Percentiles rank a stretch among this genome's conserved stretches.
Evolutionary conservation across 1,140 invertebrate genomes (phyloP).

Genomic region (Papilio dardanus): DNA sequence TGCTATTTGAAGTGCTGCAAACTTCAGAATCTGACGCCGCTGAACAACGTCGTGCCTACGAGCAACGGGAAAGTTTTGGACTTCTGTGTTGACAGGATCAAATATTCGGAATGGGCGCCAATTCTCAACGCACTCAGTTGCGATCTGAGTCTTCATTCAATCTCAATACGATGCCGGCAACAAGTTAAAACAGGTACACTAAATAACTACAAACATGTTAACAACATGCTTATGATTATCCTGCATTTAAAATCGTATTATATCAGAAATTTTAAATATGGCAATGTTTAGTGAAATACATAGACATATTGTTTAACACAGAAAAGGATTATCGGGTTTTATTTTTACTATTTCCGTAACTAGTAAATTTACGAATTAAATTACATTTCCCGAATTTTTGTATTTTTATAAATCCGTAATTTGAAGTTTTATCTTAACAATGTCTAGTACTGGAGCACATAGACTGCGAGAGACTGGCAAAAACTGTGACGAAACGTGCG

Average conservation of each 20-base stretch:
- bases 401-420: neutral
- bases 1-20: constrained; percentile 80
- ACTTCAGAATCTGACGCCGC: constrained; percentile 74
- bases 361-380: too few species aligned
- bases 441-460: constrained; percentile 75
- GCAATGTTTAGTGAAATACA: neutral
- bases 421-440: neutral
- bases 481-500: constrained; percentile 73
- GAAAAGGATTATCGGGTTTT: neutral
- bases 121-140: constrained; percentile 85
- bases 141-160: constrained; percentile 84
- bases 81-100: constrained; percentile 86
- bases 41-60: constrained; percentile 68
- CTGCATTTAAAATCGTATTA: neutral
- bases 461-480: constrained; percentile 76
- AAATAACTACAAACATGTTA: too few species aligned
- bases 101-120: constrained; percentile 87
- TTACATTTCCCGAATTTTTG: neutral
- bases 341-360: too few species aligned
- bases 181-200: constrained; percentile 74
- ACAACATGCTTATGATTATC: neutral
- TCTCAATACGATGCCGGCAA: constrained; percentile 81
- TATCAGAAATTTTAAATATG: neutral
- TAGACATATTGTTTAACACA: neutral
- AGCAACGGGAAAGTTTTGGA: constrained; percentile 81